Evolutionary conservation across 2,797 vertebrate species (phyloP).

Genomic region (Chloroceryle inda): DNA sequence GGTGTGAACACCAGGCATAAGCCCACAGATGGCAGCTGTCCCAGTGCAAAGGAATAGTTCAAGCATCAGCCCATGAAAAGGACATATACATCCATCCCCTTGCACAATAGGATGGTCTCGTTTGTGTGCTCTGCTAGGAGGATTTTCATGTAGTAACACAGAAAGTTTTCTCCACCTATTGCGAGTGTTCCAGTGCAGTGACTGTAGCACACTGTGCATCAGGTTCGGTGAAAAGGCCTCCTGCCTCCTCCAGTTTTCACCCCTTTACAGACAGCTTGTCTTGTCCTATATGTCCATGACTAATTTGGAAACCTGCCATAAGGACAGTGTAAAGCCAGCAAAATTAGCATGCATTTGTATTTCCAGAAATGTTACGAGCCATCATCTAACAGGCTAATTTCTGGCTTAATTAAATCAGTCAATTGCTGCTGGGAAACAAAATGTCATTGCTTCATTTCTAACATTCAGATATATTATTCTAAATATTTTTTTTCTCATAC

Average conservation of each 20-base stretch:
- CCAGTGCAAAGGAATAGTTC: not conserved
- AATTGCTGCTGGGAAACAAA: slow-evolving; percentile 42
- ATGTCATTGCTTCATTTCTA: slow-evolving; percentile 33
- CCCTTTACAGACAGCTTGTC: not conserved
- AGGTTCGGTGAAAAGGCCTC: not conserved
- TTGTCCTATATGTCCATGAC: not conserved
- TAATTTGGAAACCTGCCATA: not conserved
- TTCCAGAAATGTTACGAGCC: slow-evolving; percentile 1
- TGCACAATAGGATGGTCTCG: not conserved
- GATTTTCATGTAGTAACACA: not conserved
- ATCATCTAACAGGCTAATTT: slow-evolving; percentile 22
- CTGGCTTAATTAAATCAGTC: slow-evolving; percentile 38
- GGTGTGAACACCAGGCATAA: not conserved
- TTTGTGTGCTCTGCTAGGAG: not conserved
- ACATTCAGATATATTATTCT: slow-evolving; percentile 7
- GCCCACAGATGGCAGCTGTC: not conserved
- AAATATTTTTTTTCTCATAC: slow-evolving; percentile 13
- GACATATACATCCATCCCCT: not conserved
- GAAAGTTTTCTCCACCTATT: not conserved
- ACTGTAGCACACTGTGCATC: not conserved
- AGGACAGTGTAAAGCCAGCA: not conserved
- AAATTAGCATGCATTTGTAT: not conserved
- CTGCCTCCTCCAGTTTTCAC: not conserved
- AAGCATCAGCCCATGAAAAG: not conserved
- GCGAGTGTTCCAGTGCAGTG: not conserved